These are phyloP conservation scores for Gasterosteus aculeatus DNA, from an alignment of 2,113 vertebrate genomes.

Conservation along the genomic window DNA sequence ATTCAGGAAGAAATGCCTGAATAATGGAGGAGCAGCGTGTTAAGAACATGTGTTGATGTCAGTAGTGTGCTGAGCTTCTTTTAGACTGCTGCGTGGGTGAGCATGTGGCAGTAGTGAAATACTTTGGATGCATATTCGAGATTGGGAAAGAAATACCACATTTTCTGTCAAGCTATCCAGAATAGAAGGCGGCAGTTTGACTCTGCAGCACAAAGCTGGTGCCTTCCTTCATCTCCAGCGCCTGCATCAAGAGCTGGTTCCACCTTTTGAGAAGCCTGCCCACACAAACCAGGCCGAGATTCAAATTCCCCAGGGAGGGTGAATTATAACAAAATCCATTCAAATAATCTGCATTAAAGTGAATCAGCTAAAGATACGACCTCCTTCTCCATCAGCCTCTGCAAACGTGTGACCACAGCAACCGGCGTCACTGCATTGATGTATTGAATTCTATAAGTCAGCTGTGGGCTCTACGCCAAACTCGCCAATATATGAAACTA, in stretches of 20 bases:
- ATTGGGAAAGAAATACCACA: not conserved
- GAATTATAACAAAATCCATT: slow-evolving; percentile 37
- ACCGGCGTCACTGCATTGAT: slow-evolving; percentile 31
- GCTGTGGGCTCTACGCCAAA: slow-evolving; percentile 49
- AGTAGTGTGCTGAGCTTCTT: not conserved
- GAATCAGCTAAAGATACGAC: not conserved
- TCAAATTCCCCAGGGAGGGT: slow-evolving; percentile 38
- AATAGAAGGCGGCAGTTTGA: slow-evolving; percentile 46
- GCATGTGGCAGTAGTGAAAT: not conserved
- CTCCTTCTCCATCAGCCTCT: not conserved
- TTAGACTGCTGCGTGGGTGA: slow-evolving; percentile 1
- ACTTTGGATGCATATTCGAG: not conserved
- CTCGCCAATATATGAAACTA: not conserved
- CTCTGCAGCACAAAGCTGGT: slow-evolving; percentile 48
- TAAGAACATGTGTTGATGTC: not conserved
- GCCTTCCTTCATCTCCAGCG: slow-evolving; percentile 58
- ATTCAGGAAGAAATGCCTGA: slow-evolving; percentile 19
- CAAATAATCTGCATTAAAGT: slow-evolving; percentile 29
- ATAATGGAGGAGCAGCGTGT: slow-evolving; percentile 3
- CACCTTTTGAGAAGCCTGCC: slow-evolving; percentile 49
- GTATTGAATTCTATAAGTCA: slow-evolving; percentile 47
- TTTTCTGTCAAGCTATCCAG: slow-evolving; percentile 43
- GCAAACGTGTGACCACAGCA: slow-evolving; percentile 20
- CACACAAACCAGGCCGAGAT: slow-evolving; percentile 52
- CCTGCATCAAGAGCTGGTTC: slow-evolving; percentile 54